Conservation (phyloP, 2,797 vertebrate species). For the Rhynchotus rufescens region DNA sequence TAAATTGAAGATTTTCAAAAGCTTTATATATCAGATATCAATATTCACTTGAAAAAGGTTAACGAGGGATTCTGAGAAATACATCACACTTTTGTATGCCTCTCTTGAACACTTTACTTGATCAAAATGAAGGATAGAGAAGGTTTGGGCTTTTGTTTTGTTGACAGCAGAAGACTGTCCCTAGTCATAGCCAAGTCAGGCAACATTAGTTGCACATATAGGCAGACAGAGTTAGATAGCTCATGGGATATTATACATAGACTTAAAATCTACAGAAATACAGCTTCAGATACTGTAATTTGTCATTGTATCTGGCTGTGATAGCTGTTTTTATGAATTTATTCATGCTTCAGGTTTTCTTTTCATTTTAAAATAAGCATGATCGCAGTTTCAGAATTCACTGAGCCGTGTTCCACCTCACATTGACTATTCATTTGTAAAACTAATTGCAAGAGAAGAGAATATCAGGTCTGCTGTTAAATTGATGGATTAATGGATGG, state of each 20-base stretch:
- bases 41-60: background rate
- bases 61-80: background rate
- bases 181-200: background rate
- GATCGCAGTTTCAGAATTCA: slow-evolving; percentile 1
- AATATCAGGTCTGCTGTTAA: background rate
- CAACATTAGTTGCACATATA: background rate
- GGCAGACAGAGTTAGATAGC: background rate
- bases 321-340: background rate
- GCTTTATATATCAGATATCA: background rate
- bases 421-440: slow-evolving; percentile 12
- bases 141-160: background rate
- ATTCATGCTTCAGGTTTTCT: background rate
- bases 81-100: background rate
- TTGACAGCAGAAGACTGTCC: background rate
- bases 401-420: background rate
- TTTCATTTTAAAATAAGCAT: slow-evolving; percentile 1
- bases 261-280: background rate
- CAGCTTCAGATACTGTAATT: background rate
- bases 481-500: background rate
- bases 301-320: background rate
- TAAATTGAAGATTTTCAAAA: background rate
- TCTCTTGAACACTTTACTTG: background rate
- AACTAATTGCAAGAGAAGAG: slow-evolving; percentile 7
- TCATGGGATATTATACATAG: background rate
- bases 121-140: background rate